Percentiles rank a stretch among this genome's conserved stretches.
These are phyloP conservation scores for Hermaeophaga mercurialis DNA, from an alignment of 2,888 invertebrate genomes.

Conservation along the genomic window DNA sequence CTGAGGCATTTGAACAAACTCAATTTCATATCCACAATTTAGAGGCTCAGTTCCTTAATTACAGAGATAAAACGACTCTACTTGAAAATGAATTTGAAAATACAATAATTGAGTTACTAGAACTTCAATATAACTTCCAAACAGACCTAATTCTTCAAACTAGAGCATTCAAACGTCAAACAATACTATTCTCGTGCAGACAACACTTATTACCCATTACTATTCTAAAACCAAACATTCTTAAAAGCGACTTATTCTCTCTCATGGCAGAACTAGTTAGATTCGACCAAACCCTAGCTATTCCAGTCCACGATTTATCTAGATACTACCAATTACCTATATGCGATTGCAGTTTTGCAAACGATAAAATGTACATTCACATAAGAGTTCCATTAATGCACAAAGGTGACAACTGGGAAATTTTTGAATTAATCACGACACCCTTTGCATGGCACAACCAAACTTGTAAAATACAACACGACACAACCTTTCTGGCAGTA, in stretches of 20 bases:
- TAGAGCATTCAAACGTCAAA: not conserved
- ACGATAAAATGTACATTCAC: slow-evolving; percentile 14
- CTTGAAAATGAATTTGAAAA: not conserved
- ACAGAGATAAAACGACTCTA: not conserved
- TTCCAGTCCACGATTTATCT: slow-evolving; percentile 21
- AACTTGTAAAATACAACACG: slow-evolving; percentile 31
- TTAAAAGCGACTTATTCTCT: not conserved
- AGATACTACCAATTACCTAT: slow-evolving; percentile 31
- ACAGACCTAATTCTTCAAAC: not conserved
- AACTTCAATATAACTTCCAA: not conserved
- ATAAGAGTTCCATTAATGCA: slow-evolving; percentile 27
- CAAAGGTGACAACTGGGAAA: slow-evolving; percentile 20
- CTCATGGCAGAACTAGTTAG: not conserved
- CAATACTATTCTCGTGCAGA: not conserved
- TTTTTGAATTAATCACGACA: slow-evolving; percentile 28
- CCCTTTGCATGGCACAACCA: slow-evolving; percentile 36
- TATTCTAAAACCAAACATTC: slow-evolving; percentile 1
- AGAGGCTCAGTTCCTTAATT: not conserved
- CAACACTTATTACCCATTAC: slow-evolving; percentile 1
- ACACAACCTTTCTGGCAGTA: slow-evolving; percentile 6
- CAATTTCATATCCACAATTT: not conserved
- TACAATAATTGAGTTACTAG: not conserved
- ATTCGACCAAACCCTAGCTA: slow-evolving; percentile 25
- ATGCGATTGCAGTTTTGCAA: slow-evolving; percentile 30
- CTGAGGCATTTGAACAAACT: slow-evolving; percentile 1